Percentiles rank a stretch among this genome's conserved stretches.
Evolutionary conservation across 2,113 vertebrate genomes (phyloP).

Genomic region (Zapornia atra): DNA sequence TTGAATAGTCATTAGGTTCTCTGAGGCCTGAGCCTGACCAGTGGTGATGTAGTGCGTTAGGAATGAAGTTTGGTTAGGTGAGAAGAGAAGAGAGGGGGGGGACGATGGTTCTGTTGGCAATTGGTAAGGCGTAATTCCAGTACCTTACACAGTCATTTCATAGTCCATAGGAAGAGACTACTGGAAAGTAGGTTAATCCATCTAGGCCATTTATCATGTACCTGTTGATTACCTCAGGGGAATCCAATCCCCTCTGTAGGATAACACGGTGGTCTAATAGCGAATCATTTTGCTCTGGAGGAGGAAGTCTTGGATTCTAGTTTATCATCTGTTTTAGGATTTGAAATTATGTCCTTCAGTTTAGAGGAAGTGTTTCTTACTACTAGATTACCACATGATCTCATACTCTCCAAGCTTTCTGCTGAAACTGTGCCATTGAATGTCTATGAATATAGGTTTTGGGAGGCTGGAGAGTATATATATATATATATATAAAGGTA

Average conservation of each 20-base stretch:
- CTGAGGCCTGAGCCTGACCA: too few species aligned
- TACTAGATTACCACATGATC: rapidly evolving
- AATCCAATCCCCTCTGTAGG: not conserved
- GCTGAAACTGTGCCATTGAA: not conserved
- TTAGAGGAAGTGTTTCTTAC: not conserved
- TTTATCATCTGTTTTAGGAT: not conserved
- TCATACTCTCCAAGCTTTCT: not conserved
- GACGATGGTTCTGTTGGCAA: too few species aligned
- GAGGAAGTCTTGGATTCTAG: not conserved
- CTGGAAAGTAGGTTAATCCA: not conserved
- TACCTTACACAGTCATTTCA: too few species aligned
- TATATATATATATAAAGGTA: not conserved
- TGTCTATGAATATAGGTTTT: not conserved
- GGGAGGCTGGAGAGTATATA: not conserved
- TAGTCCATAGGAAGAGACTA: not conserved
- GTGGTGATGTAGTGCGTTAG: too few species aligned
- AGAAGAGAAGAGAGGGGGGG: too few species aligned
- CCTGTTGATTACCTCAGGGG: not conserved
- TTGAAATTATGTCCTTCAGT: not conserved
- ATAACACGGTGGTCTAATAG: not conserved
- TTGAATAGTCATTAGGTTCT: too few species aligned
- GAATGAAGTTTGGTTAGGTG: too few species aligned
- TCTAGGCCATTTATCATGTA: rapidly evolving
- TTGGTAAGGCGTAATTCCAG: too few species aligned
- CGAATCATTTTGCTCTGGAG: not conserved